phyloP scores from a whole-genome alignment of 2,113 vertebrate species.

The Sylvia atricapilla region DNA sequence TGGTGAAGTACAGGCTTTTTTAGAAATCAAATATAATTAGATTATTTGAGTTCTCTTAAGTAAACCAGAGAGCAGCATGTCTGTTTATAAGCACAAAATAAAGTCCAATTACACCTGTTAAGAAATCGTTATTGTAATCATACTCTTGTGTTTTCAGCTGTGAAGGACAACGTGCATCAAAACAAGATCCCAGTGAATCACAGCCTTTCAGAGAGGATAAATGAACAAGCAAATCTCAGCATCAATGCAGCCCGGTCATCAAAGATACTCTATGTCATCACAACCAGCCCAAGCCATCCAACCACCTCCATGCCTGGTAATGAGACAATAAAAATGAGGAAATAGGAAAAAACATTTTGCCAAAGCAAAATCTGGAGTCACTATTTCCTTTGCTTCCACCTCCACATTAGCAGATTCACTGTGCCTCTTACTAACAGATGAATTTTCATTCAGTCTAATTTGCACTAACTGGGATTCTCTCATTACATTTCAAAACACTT shows the following conservation, averaged over 20 bases:
- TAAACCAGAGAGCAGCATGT: neutral
- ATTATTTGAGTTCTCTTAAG: neutral
- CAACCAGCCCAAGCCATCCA: conserved; percentile 89
- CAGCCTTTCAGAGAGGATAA: conserved; percentile 73
- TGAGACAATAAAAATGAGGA: neutral
- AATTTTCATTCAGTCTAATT: neutral
- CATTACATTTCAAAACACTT: neutral
- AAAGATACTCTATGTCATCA: conserved; percentile 92
- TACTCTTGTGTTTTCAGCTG: conserved; percentile 69
- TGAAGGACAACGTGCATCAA: conserved; percentile 71
- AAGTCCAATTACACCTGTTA: neutral
- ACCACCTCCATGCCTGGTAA: conserved; percentile 88
- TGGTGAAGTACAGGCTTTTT: neutral
- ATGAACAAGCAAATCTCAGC: conserved; percentile 83
- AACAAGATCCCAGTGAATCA: conserved; percentile 76
- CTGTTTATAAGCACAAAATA: neutral
- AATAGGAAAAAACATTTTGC: neutral
- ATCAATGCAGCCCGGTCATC: conserved; percentile 80
- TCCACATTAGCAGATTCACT: neutral
- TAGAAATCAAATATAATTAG: neutral
- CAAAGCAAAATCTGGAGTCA: neutral
- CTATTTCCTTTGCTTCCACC: neutral
- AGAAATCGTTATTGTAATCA: neutral
- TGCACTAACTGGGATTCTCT: neutral
- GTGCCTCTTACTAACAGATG: neutral